Percentiles rank a stretch among this genome's conserved stretches.
Evolutionary conservation across 1,140 invertebrate species (phyloP).

Genomic region (Diploscapter pachys): DNA sequence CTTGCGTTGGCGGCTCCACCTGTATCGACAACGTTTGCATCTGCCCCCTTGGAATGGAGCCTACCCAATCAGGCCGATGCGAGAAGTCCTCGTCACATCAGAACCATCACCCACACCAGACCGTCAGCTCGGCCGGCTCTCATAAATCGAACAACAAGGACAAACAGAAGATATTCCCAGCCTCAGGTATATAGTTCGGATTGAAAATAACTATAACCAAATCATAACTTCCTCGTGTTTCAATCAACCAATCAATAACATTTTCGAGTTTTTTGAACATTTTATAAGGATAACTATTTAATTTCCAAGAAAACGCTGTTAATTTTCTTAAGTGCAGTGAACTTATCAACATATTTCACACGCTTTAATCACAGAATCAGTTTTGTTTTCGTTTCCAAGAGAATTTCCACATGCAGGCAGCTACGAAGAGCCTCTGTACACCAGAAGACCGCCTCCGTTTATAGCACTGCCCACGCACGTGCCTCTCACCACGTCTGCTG

Average conservation of each 20-base stretch:
- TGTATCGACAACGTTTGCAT: conserved; percentile 53
- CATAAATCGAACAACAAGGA: neutral
- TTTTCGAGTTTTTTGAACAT: no score
- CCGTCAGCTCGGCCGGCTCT: conserved; percentile 2
- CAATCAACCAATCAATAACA: no score
- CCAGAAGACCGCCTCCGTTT: conserved; percentile 14
- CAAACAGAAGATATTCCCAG: no score
- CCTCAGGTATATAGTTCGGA: no score
- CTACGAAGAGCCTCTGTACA: conserved; percentile 5
- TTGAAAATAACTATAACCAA: no score
- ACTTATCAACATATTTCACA: no score
- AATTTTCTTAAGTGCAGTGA: no score
- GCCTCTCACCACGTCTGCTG: conserved; percentile 12
- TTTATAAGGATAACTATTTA: no score
- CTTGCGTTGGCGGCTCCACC: conserved; percentile 48
- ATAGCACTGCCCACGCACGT: conserved; percentile 16
- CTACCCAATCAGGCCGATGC: conserved; percentile 32
- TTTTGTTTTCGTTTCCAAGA: conserved; percentile 11
- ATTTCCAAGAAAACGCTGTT: no score
- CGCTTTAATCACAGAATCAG: no score
- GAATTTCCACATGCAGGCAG: no score
- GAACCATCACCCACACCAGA: conserved; percentile 18
- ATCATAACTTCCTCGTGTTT: no score
- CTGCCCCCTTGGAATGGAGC: conserved; percentile 51
- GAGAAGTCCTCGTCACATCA: conserved; percentile 15